Percentiles rank a stretch among this genome's conserved stretches.
phyloP scores from a whole-genome alignment of 2,888 invertebrate species.

The Ectobius pallidus region DNA sequence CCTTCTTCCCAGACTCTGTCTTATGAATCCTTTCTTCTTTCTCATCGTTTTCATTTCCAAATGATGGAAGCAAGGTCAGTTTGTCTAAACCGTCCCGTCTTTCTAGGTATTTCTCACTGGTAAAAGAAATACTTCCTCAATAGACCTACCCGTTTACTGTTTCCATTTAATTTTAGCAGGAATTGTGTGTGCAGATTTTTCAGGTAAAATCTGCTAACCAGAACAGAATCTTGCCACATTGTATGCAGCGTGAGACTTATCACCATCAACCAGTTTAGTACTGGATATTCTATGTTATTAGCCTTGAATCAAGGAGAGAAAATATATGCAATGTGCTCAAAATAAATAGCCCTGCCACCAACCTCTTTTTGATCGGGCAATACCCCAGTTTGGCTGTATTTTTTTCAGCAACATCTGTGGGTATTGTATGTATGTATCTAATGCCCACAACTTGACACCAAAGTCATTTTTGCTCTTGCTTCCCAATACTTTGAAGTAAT shows the following conservation, averaged over 20 bases:
- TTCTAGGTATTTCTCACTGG: not conserved
- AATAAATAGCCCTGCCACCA: too few species aligned
- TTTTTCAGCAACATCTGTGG: not conserved
- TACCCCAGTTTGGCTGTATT: not conserved
- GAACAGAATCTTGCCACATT: constrained; percentile 10
- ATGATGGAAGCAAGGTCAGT: not conserved
- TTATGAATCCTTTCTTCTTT: not conserved
- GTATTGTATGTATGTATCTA: too few species aligned
- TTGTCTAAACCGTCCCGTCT: too few species aligned
- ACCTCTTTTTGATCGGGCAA: not conserved
- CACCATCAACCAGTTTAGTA: not conserved
- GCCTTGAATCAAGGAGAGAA: not conserved
- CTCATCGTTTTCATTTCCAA: not conserved
- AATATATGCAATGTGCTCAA: too few species aligned
- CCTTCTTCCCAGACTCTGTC: not conserved
- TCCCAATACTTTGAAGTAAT: too few species aligned
- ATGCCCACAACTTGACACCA: too few species aligned
- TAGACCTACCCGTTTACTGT: too few species aligned
- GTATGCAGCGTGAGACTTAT: not conserved
- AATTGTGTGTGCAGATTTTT: too few species aligned
- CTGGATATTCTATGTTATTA: too few species aligned
- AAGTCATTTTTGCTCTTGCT: too few species aligned
- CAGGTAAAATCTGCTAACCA: not conserved
- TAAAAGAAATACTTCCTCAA: not conserved
- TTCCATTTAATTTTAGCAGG: not conserved